phyloP scores from a whole-genome alignment of 1,140 invertebrate species.

The Drosophila ercepeae region DNA sequence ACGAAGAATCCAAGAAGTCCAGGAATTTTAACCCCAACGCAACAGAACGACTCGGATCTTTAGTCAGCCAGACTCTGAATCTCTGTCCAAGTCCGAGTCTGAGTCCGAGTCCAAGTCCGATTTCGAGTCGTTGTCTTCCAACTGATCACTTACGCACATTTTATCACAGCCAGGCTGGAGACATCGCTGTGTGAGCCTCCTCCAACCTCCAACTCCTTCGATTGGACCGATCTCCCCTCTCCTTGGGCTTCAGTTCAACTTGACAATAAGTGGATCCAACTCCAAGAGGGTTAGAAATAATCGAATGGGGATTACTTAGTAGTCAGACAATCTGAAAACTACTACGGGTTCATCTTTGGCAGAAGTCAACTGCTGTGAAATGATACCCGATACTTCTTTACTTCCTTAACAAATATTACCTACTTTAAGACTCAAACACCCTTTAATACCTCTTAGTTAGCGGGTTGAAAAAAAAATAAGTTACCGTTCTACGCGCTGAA shows the following conservation, averaged over 20 bases:
- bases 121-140: conserved; percentile 41
- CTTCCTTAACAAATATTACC: too few species aligned
- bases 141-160: conserved; percentile 79
- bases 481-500: conserved; percentile 82
- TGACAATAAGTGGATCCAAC: conserved; percentile 70
- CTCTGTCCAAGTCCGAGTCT: conserved; percentile 12
- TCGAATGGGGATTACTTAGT: conserved; percentile 19
- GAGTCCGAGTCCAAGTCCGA: conserved; percentile 11
- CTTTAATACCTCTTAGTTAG: conserved; percentile 6
- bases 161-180: conserved; percentile 79
- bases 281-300: neutral
- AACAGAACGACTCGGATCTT: conserved; percentile 33
- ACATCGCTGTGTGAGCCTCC: conserved; percentile 47
- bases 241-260: conserved; percentile 8
- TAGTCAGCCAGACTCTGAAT: conserved; percentile 37
- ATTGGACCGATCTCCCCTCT: conserved; percentile 3
- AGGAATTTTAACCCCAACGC: conserved; percentile 78
- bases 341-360: too few species aligned
- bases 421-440: neutral
- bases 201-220: conserved; percentile 19
- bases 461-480: conserved; percentile 68
- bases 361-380: too few species aligned
- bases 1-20: conserved; percentile 50
- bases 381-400: too few species aligned
- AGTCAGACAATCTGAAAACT: neutral